Conservation (phyloP, 2,797 vertebrate species). For the Eulemur coronatus region DNA sequence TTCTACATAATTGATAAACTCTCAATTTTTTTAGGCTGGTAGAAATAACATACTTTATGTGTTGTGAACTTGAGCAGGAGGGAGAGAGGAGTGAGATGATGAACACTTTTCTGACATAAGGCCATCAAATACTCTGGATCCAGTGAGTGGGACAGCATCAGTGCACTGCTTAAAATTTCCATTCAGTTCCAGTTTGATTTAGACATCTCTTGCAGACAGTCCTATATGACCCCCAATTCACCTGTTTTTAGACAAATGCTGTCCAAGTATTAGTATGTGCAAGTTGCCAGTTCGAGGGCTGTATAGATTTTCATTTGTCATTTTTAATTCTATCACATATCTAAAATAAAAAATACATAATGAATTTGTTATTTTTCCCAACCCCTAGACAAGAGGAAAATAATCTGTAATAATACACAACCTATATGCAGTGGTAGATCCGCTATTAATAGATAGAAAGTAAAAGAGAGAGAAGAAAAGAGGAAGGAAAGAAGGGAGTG, state of each 20-base stretch:
- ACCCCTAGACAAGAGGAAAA: background rate
- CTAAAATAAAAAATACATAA: background rate
- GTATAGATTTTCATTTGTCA: background rate
- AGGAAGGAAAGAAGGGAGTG: background rate
- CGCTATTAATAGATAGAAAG: background rate
- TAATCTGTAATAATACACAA: background rate
- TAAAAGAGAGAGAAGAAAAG: background rate
- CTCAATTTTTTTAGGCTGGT: background rate
- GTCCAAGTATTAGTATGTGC: background rate
- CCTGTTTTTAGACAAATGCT: background rate
- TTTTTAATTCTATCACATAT: background rate
- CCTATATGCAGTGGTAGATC: background rate
- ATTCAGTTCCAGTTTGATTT: background rate
- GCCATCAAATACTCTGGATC: background rate
- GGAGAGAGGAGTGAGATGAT: background rate
- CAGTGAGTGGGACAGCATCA: too few species aligned
- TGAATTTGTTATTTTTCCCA: background rate
- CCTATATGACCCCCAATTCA: background rate
- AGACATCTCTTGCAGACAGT: background rate
- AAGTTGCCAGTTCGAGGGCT: background rate
- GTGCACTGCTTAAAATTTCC: background rate
- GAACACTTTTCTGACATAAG: background rate
- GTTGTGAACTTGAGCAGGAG: background rate
- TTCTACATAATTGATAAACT: slow-evolving; percentile 51
- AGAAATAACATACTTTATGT: background rate